Conservation (phyloP, 2,797 vertebrate genomes). For the Apogon talboti region DNA sequence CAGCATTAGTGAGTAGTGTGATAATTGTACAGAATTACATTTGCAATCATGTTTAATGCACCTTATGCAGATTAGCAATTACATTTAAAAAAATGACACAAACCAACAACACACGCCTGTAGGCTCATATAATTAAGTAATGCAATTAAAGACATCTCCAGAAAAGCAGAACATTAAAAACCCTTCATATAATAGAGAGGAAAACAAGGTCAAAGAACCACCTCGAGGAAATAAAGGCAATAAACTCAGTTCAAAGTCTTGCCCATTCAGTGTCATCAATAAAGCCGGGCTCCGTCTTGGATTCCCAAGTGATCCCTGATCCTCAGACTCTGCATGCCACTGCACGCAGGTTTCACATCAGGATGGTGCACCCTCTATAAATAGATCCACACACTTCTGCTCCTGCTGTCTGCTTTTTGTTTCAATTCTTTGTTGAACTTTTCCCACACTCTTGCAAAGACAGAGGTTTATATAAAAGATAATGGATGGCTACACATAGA, state of each 20-base stretch:
- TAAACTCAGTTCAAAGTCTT: conserved; percentile 56
- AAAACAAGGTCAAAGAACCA: conserved; percentile 1
- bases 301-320: background rate
- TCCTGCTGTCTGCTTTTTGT: conserved; percentile 4
- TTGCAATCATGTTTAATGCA: background rate
- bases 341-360: background rate
- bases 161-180: background rate
- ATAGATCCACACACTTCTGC: conserved; percentile 21
- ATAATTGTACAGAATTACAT: background rate
- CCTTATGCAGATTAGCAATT: background rate
- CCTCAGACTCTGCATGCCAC: conserved; percentile 1
- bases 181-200: background rate
- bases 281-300: conserved; percentile 8
- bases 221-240: conserved; percentile 5
- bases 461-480: background rate
- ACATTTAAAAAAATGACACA: background rate
- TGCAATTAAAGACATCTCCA: background rate
- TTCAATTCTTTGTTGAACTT: conserved; percentile 14
- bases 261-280: background rate
- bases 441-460: background rate
- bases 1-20: background rate
- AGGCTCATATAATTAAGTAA: background rate
- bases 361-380: conserved; percentile 1
- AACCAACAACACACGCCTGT: background rate
- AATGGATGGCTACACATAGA: background rate